These are phyloP conservation scores for Laupala kohalensis DNA, from an alignment of 1,140 invertebrate species.

Conservation along the genomic window DNA sequence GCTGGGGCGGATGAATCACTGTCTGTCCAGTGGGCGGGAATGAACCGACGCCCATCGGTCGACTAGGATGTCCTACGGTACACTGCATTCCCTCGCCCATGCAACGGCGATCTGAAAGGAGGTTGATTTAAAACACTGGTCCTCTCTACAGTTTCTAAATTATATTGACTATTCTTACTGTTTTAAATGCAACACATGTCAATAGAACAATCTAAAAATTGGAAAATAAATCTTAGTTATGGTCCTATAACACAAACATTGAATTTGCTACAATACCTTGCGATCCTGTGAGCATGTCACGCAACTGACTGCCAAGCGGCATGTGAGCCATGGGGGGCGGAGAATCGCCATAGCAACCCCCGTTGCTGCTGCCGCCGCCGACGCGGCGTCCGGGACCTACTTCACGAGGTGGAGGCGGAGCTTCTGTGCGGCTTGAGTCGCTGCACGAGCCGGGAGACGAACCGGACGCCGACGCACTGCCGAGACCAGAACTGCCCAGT, in stretches of 20 bases:
- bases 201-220: no score
- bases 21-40: no score
- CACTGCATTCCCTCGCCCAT: neutral
- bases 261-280: neutral
- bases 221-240: no score
- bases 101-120: neutral
- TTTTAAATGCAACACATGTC: no score
- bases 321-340: no score
- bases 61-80: constrained; percentile 16
- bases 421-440: constrained; percentile 9
- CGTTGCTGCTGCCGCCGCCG: constrained; percentile 23
- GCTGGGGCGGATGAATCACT: constrained; percentile 21
- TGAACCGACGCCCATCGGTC: constrained; percentile 23
- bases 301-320: constrained; percentile 10
- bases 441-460: constrained; percentile 13
- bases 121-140: no score
- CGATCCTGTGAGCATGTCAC: constrained; percentile 16
- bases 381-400: neutral
- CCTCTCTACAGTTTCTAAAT: no score
- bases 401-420: no score
- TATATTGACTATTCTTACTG: no score
- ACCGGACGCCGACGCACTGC: neutral
- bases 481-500: constrained; percentile 1
- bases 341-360: constrained; percentile 22
- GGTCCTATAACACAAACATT: neutral